These are phyloP conservation scores for Grammomys dolichurus DNA, from an alignment of 2,113 vertebrate genomes.

Conservation along the genomic window DNA sequence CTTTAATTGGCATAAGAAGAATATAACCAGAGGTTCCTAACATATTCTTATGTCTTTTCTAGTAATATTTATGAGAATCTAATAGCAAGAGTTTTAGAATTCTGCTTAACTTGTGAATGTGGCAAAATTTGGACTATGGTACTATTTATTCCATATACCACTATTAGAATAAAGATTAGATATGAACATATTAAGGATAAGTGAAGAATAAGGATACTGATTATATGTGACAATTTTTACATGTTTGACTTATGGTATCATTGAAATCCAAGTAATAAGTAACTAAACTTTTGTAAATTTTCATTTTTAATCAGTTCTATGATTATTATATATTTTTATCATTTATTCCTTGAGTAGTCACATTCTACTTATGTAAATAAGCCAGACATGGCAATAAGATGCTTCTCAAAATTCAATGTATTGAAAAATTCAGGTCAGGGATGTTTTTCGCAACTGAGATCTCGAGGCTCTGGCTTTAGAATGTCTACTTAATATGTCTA, in stretches of 20 bases:
- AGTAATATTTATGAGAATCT: not conserved
- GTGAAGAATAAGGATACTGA: not conserved
- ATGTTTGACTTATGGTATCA: not conserved
- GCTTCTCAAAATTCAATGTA: not conserved
- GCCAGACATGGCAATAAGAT: not conserved
- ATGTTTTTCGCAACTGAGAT: not conserved
- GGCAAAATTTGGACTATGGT: not conserved
- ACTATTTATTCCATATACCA: not conserved
- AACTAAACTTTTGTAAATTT: not conserved
- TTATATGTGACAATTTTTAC: not conserved
- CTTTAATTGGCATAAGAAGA: conserved; percentile 7
- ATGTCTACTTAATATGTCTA: not conserved
- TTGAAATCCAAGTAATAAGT: not conserved
- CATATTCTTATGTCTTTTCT: not conserved
- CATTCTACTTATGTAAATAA: conserved; percentile 6
- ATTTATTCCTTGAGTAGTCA: not conserved
- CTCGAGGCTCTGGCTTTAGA: not conserved
- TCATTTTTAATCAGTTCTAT: not conserved
- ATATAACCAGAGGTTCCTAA: not conserved
- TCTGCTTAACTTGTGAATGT: not conserved
- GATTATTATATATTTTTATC: not conserved
- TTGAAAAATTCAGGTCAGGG: not conserved
- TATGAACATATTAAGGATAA: not conserved
- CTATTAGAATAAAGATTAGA: not conserved
- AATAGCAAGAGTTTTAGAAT: not conserved